These are phyloP conservation scores for Macrocentrus cingulum DNA, from an alignment of 1,140 invertebrate genomes.

Conservation along the genomic window DNA sequence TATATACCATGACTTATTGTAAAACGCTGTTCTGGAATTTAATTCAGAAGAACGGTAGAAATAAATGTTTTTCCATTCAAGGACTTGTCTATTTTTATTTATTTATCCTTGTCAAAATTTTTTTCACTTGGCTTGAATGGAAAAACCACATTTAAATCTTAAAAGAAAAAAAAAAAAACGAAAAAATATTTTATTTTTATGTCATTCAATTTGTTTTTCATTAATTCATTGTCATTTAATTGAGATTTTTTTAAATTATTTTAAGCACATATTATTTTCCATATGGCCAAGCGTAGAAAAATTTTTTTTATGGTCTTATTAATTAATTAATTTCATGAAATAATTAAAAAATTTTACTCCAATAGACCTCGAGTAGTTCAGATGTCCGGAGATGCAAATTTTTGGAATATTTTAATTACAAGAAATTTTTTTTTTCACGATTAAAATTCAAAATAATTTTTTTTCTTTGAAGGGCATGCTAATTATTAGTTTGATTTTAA, in stretches of 20 bases:
- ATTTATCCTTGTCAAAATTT: slow-evolving; percentile 50
- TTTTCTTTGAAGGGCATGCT: too few relatives aligned
- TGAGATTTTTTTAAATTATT: neutral
- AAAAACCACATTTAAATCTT: slow-evolving; percentile 43
- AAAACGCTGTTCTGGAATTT: slow-evolving; percentile 33
- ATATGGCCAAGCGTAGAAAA: slow-evolving; percentile 51
- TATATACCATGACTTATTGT: slow-evolving; percentile 13
- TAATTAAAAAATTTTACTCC: slow-evolving; percentile 3
- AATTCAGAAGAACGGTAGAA: slow-evolving; percentile 48
- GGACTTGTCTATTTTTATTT: slow-evolving; percentile 55
- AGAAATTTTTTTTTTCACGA: too few relatives aligned
- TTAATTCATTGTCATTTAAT: slow-evolving; percentile 18
- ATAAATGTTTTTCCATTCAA: slow-evolving; percentile 61
- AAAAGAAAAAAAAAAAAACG: neutral
- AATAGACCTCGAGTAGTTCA: too few relatives aligned
- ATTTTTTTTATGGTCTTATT: slow-evolving; percentile 25
- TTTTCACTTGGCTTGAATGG: slow-evolving; percentile 58
- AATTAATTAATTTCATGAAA: neutral
- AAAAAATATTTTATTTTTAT: too few relatives aligned
- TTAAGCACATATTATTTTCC: slow-evolving; percentile 34
- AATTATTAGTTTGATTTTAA: too few relatives aligned
- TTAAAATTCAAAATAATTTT: too few relatives aligned
- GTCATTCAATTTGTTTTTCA: slow-evolving; percentile 22
- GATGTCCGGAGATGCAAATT: too few relatives aligned
- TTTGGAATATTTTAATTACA: too few relatives aligned